phyloP scores from a whole-genome alignment of 1,140 invertebrate species.

The Anastrepha obliqua region DNA sequence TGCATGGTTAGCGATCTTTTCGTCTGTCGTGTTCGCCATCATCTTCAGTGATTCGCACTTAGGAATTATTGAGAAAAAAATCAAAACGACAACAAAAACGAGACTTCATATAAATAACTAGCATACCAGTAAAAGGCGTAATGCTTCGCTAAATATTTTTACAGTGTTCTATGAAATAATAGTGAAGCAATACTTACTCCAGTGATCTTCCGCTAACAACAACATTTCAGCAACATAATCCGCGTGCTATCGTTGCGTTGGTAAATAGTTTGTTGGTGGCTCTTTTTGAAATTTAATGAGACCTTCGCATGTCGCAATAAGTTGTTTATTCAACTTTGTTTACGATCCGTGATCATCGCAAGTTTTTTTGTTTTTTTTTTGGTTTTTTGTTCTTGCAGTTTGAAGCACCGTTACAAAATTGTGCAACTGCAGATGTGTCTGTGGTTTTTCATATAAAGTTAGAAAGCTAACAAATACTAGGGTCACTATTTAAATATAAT shows the following conservation, averaged over 20 bases:
- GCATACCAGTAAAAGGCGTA: constrained; percentile 9
- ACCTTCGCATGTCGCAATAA: constrained; percentile 39
- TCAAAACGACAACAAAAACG: background rate
- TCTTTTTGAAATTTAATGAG: constrained; percentile 54
- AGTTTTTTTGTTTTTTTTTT: background rate
- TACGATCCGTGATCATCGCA: constrained; percentile 6
- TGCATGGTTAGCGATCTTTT: background rate
- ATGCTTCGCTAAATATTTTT: constrained; percentile 37
- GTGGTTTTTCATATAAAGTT: background rate
- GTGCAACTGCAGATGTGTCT: background rate
- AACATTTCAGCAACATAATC: background rate
- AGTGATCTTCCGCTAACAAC: constrained; percentile 4
- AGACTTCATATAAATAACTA: background rate
- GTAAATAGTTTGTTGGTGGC: background rate
- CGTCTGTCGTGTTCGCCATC: background rate
- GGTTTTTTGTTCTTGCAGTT: background rate
- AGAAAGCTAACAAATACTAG: background rate
- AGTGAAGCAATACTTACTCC: background rate
- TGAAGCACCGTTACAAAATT: background rate
- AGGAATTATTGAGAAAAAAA: background rate
- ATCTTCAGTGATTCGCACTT: background rate
- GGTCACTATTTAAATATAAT: background rate
- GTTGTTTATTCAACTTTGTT: constrained; percentile 39
- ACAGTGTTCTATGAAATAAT: constrained; percentile 24
- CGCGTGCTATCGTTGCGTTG: background rate